A percentile compares a stretch with the other conserved stretches of the same genome.
Evolutionary conservation across 2,888 invertebrate species (phyloP).

Genomic region (Scaptomyza caliginosa): DNA sequence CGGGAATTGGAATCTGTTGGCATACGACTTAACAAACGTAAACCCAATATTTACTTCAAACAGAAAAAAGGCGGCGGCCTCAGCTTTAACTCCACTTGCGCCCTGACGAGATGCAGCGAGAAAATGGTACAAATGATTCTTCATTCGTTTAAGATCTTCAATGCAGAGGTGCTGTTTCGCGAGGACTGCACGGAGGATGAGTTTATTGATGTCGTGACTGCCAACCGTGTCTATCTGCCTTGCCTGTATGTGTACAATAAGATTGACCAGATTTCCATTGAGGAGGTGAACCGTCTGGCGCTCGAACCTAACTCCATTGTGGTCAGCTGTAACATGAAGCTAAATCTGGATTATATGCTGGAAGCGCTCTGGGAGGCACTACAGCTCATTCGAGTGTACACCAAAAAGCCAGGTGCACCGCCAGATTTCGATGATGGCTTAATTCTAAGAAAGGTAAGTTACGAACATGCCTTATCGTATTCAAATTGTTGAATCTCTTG

Average conservation of each 20-base stretch:
- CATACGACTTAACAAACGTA: conserved; percentile 96
- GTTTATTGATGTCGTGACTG: conserved; percentile 98
- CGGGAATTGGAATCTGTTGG: conserved; percentile 98
- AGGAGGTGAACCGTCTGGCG: conserved; percentile 98
- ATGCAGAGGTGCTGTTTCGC: conserved; percentile 97
- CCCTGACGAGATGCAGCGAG: conserved; percentile 96
- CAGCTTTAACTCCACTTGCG: conserved; percentile 98
- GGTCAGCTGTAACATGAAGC: conserved; percentile 99
- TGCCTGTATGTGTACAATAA: conserved; percentile 99
- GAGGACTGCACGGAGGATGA: conserved; percentile 98
- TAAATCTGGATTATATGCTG: conserved; percentile 97
- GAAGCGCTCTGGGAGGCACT: conserved; percentile 97
- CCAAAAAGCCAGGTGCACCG: conserved; percentile 98
- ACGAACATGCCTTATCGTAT: rapidly evolving
- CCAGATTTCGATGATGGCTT: conserved; percentile 98
- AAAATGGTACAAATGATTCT: conserved; percentile 99
- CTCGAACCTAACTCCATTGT: conserved; percentile 94
- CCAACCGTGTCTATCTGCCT: conserved; percentile 97
- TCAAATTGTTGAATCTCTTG: not conserved
- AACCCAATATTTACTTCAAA: conserved; percentile 99
- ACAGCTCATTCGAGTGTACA: conserved; percentile 97
- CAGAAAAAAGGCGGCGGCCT: conserved; percentile 97
- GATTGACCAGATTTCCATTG: conserved; percentile 99
- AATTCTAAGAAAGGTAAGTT: conserved; percentile 90
- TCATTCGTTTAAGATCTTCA: conserved; percentile 99